Conservation (phyloP, 2,113 vertebrate species). For the Panurus biarmicus region DNA sequence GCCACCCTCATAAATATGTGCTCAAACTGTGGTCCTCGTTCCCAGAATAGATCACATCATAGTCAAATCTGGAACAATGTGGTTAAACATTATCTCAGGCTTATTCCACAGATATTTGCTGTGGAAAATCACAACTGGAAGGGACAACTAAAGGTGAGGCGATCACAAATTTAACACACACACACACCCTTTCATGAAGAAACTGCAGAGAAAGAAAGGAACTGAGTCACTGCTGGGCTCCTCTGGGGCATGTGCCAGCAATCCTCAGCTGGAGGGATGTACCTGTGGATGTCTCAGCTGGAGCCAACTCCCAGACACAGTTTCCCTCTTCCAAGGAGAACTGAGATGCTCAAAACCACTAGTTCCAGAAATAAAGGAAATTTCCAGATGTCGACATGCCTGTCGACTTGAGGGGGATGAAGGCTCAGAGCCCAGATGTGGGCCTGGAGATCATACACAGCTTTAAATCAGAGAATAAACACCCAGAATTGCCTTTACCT, state of each 20-base stretch:
- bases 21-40: not conserved
- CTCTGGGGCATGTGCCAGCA: fast-evolving
- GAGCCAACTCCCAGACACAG: not conserved
- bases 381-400: not conserved
- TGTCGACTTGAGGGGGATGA: not conserved
- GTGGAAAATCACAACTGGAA: not conserved
- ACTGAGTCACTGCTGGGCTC: not conserved
- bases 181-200: not conserved
- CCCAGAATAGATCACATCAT: not conserved
- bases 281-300: not conserved
- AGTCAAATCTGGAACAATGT: not conserved
- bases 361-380: not conserved
- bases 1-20: not conserved
- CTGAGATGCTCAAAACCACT: not conserved
- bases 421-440: not conserved
- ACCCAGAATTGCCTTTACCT: not conserved
- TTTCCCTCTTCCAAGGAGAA: not conserved
- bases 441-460: not conserved
- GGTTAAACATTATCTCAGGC: not conserved
- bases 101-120: no score
- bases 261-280: not conserved
- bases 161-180: not conserved
- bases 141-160: not conserved
- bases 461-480: not conserved
- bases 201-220: not conserved